Evolutionary conservation across 1,140 invertebrate genomes (phyloP).

Genomic region (Sycophila sp.): DNA sequence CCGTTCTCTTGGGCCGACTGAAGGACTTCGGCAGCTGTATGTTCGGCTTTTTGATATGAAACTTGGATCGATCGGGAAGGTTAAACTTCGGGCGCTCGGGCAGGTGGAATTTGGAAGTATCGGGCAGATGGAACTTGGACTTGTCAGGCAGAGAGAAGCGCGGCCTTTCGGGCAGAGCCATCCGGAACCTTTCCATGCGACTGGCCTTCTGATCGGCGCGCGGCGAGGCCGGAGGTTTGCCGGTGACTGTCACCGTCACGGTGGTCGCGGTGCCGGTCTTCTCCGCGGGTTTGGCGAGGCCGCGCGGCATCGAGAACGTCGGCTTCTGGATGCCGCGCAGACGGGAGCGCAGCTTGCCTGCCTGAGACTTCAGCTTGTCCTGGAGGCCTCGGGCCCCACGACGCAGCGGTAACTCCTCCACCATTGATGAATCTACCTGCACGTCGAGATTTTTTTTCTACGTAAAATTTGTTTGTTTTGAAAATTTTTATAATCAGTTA

Average conservation of each 20-base stretch:
- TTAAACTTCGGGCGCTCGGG: conserved; percentile 71
- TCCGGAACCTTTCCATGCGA: conserved; percentile 56
- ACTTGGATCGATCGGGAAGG: conserved; percentile 69
- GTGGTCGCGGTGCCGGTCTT: conserved; percentile 36
- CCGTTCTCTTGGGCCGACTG: conserved; percentile 41
- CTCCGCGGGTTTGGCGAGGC: conserved; percentile 44
- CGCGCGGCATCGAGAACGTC: conserved; percentile 48
- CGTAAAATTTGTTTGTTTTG: not conserved
- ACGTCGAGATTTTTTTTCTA: not conserved
- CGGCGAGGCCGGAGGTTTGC: conserved; percentile 41
- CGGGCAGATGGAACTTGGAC: conserved; percentile 71
- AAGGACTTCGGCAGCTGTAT: conserved; percentile 54
- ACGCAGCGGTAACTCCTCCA: conserved; percentile 72
- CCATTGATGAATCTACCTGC: conserved; percentile 70
- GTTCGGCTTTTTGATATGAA: conserved; percentile 65
- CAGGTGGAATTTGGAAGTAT: conserved; percentile 70
- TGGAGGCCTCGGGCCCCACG: conserved; percentile 61
- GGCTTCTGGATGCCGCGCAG: conserved; percentile 59
- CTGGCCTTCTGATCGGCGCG: conserved; percentile 49
- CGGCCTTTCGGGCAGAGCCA: conserved; percentile 68
- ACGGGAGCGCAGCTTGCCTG: conserved; percentile 58
- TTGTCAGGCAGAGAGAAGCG: conserved; percentile 69
- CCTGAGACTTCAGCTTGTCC: conserved; percentile 58
- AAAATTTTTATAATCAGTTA: not conserved
- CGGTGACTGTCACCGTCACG: not conserved